Base-by-base conservation (phyloP, 2,797 vertebrate genomes). In the Echiichthys vipera region DNA sequence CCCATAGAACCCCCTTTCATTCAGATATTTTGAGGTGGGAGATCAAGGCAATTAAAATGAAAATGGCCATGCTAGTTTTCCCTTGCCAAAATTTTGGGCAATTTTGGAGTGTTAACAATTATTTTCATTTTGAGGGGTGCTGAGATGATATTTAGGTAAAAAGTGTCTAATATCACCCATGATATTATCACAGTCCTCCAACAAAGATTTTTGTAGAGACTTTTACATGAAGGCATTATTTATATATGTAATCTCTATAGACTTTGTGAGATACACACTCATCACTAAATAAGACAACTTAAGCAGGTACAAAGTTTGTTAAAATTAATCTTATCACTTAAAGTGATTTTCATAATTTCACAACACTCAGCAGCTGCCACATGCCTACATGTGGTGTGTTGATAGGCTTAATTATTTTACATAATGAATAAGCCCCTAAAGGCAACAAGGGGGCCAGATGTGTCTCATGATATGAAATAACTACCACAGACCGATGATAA, bases 301-400 rank as follows among this genome's bases (percentile, higher is more conserved):
- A 53, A 76, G 77, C 63, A 69, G 58, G 58, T 57, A 42, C 46
- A 65, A 80, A 84, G 65, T 84, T 81, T 77, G 65, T 53, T 39
- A 12, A 62, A 74, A 71, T 79, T 50, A 74, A 83, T 84, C 64
- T 53, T 50, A 36, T 69, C 9, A 86, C 84, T 76, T 62, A 64
- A 69, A 85, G 57, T 49, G n/a, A 84, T 90, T 87, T 86, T 77
- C 73, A 79, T 84, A 71, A 80, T 76, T 83, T 53, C 43, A 34
- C 39, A 69, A 80, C 63, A 71, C 62, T 74, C 62, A 90, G 76
- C 87, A 91, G 73, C 84, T 91, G 89, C 80, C 72, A 81, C 45
- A 39, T 65, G 74, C 59, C 68, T 65, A 36, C 74, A 73, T 83
- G 84, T 50, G 65, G 77, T 65, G 68, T 36, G 72, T 50, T 80